A percentile compares a stretch with the other conserved stretches of the same genome.
Conservation (phyloP, 2,113 vertebrate genomes). For the Ciconia maguari region DNA sequence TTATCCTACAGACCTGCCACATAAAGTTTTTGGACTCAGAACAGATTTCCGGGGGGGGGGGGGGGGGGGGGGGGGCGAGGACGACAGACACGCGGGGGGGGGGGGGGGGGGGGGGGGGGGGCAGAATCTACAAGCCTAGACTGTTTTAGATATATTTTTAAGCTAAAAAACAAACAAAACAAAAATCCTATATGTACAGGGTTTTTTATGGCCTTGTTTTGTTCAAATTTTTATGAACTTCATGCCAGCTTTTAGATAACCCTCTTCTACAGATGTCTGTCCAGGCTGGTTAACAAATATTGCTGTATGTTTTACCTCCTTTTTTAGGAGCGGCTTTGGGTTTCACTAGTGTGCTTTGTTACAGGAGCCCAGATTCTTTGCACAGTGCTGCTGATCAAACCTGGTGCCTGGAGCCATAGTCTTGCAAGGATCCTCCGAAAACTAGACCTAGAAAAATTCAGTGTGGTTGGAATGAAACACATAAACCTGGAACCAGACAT, state of each 20-base stretch:
- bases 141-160: not conserved
- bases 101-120: too few species aligned
- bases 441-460: constrained; percentile 58
- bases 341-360: not conserved
- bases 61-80: too few species aligned
- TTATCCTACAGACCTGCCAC: not conserved
- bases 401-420: constrained; percentile 55
- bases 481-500: constrained; percentile 6
- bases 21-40: not conserved
- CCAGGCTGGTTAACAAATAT: not conserved
- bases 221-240: not conserved
- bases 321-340: not conserved
- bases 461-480: constrained; percentile 68
- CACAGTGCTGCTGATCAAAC: constrained; percentile 73
- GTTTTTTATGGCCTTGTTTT: not conserved
- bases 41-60: not conserved
- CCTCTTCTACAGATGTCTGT: not conserved
- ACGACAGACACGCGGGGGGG: too few species aligned
- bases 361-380: constrained; percentile 68
- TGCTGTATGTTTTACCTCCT: not conserved
- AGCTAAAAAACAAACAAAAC: not conserved
- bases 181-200: not conserved
- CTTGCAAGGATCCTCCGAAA: constrained; percentile 54
- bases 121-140: not conserved
- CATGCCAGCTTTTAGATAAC: not conserved